Conservation (phyloP, 2,888 invertebrate species). For the Microchrysa polita region DNA sequence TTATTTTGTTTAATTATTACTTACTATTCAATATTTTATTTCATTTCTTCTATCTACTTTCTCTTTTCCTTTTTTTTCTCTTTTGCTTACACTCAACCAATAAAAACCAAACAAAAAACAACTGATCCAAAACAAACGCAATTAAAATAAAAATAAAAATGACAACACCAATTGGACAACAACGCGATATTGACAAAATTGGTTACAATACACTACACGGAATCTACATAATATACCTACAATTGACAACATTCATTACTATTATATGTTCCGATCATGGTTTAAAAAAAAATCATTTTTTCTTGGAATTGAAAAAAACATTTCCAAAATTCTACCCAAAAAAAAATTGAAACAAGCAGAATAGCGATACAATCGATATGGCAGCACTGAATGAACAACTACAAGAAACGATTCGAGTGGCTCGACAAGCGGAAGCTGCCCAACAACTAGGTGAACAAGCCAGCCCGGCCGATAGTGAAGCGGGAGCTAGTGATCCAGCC, state of each 20-base stretch:
- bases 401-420: slow-evolving; percentile 64
- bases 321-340: slow-evolving; percentile 31
- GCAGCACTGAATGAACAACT: slow-evolving; percentile 63
- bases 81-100: slow-evolving; percentile 54
- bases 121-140: slow-evolving; percentile 47
- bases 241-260: slow-evolving; percentile 1
- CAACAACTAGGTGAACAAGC: slow-evolving; percentile 45
- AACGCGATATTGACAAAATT: slow-evolving; percentile 13
- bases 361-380: slow-evolving; percentile 60
- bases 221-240: no score
- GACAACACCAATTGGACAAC: slow-evolving; percentile 44
- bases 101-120: slow-evolving; percentile 23
- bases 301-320: no score
- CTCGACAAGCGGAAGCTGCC: slow-evolving; percentile 62
- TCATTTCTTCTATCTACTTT: slow-evolving; percentile 57
- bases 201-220: slow-evolving; percentile 17
- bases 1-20: slow-evolving; percentile 4
- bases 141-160: slow-evolving; percentile 51
- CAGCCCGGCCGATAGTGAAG: slow-evolving; percentile 34
- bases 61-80: slow-evolving; percentile 59
- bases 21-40: slow-evolving; percentile 31
- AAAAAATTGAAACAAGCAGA: slow-evolving; percentile 53
- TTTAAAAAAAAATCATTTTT: neutral
- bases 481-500: slow-evolving; percentile 58
- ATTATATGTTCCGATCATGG: neutral